A percentile compares a stretch with the other conserved stretches of the same genome.
Evolutionary conservation across 2,113 vertebrate species (phyloP).

Genomic region (Gallinago paraguaiae): DNA sequence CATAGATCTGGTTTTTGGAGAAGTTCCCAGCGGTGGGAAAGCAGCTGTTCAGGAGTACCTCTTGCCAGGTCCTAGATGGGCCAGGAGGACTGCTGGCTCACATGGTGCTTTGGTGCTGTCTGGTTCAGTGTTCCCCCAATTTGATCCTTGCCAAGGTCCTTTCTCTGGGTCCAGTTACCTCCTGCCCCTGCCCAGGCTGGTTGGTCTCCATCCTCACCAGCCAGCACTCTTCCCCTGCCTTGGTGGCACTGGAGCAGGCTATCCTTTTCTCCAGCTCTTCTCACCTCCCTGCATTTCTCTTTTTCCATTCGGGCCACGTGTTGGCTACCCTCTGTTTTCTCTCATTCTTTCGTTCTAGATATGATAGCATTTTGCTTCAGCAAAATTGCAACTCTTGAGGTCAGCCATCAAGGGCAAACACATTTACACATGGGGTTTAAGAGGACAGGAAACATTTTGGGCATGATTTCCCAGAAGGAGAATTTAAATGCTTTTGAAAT

Average conservation of each 20-base stretch:
- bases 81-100: background rate
- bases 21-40: accelerated
- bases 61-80: background rate
- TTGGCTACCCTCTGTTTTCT: background rate
- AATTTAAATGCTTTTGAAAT: background rate
- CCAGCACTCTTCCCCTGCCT: background rate
- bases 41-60: background rate
- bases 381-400: background rate
- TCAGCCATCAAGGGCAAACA: background rate
- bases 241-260: background rate
- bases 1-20: background rate
- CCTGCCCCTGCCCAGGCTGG: background rate
- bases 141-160: background rate
- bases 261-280: background rate
- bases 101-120: background rate
- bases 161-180: background rate
- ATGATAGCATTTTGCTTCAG: slow-evolving; percentile 28
- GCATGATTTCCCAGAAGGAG: background rate
- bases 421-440: background rate
- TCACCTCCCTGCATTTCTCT: background rate
- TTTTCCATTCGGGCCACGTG: background rate
- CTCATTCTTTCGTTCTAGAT: slow-evolving; percentile 13
- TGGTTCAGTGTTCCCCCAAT: background rate
- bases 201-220: background rate
- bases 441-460: background rate